Percentiles rank a stretch among this genome's conserved stretches.
Conservation (phyloP, 2,797 vertebrate genomes). For the Sebastes trivittatus region DNA sequence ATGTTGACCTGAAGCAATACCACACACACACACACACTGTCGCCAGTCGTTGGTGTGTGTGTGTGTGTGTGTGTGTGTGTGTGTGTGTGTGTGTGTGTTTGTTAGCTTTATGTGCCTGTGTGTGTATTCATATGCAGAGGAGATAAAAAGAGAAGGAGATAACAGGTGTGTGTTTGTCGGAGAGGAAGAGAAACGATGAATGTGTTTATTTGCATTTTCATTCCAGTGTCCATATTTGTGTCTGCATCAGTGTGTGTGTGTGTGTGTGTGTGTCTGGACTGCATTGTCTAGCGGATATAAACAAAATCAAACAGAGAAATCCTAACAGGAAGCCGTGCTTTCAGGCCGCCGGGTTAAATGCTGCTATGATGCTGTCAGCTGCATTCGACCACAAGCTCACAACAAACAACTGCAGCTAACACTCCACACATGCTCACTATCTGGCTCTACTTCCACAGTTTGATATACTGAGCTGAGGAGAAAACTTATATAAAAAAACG, state of each 20-base stretch:
- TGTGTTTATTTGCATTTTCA: slow-evolving; percentile 16
- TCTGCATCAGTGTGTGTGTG: background rate
- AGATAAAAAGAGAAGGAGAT: background rate
- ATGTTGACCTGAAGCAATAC: slow-evolving; percentile 18
- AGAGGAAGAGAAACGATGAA: background rate
- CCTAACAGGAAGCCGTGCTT: slow-evolving; percentile 45
- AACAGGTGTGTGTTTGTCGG: slow-evolving; percentile 9
- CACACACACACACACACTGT: slow-evolving; percentile 34
- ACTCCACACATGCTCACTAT: background rate
- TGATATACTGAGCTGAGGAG: background rate
- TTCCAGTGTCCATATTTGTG: background rate
- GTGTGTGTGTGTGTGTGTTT: background rate
- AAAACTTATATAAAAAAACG: background rate
- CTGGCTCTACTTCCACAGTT: background rate
- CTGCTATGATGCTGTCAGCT: slow-evolving; percentile 17
- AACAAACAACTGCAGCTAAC: slow-evolving; percentile 27
- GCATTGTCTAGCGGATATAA: slow-evolving; percentile 47
- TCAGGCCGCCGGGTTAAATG: slow-evolving; percentile 11
- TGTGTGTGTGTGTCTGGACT: slow-evolving; percentile 24
- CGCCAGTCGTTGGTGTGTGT: background rate
- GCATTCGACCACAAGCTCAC: slow-evolving; percentile 9
- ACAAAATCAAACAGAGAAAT: slow-evolving; percentile 46
- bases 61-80: too few species aligned
- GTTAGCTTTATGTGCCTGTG: background rate
- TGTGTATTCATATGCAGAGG: background rate